These are phyloP conservation scores for Coptotermes formosanus DNA, from an alignment of 1,140 invertebrate species.

Conservation along the genomic window DNA sequence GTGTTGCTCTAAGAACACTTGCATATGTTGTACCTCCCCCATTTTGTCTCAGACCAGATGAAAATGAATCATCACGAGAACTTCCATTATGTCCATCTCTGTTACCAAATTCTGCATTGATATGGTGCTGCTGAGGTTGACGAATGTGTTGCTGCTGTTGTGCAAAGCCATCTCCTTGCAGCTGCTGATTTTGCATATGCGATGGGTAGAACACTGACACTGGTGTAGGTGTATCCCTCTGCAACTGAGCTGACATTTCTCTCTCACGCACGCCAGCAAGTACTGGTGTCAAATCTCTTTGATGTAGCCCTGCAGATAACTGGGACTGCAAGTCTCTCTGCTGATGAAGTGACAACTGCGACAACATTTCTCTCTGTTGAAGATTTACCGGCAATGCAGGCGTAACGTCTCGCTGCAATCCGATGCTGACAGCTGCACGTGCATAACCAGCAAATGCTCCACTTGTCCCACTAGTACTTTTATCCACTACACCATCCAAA, in stretches of 20 bases:
- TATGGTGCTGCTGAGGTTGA: constrained; percentile 36
- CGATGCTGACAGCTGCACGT: constrained; percentile 39
- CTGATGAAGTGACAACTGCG: not conserved
- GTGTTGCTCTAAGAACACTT: constrained; percentile 28
- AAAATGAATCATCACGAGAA: not conserved
- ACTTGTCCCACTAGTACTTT: constrained; percentile 39
- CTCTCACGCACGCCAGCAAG: not conserved
- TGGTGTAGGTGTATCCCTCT: not conserved
- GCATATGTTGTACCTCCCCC: constrained; percentile 20
- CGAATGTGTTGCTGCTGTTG: not conserved
- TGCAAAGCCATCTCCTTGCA: not conserved
- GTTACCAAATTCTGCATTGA: not conserved
- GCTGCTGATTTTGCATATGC: not conserved
- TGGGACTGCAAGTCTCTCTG: not conserved
- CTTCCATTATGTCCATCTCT: not conserved
- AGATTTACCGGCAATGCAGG: not conserved
- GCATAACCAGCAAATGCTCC: constrained; percentile 43
- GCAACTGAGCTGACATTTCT: not conserved
- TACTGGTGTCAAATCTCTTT: not conserved
- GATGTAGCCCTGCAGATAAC: not conserved
- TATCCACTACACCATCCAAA: constrained; percentile 23
- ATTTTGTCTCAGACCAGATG: not conserved
- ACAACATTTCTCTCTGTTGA: not conserved
- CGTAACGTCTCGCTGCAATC: constrained; percentile 6
- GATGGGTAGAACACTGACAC: not conserved